phyloP scores from a whole-genome alignment of 1,140 invertebrate genomes.

The Leguminivora glycinivorella region DNA sequence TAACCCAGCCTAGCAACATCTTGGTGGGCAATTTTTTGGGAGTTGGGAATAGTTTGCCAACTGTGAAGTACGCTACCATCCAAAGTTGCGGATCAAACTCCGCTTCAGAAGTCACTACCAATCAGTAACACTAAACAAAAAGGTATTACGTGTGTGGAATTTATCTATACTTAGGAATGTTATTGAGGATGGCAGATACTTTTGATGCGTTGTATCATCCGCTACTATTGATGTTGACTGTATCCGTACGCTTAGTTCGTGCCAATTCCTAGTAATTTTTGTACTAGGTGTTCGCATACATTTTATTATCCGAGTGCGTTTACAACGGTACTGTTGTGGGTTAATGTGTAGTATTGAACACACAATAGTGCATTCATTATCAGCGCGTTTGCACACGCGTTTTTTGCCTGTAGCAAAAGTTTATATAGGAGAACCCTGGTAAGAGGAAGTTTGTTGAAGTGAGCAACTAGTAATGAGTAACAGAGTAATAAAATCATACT shows the following conservation, averaged over 20 bases:
- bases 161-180: too few species aligned
- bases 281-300: background rate
- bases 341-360: slow-evolving; percentile 23
- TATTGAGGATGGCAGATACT: too few species aligned
- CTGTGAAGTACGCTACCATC: too few species aligned
- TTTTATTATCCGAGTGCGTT: background rate
- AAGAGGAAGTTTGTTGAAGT: background rate
- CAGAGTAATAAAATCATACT: background rate
- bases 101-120: too few species aligned
- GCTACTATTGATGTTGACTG: background rate
- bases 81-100: too few species aligned
- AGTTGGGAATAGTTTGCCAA: too few species aligned
- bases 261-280: background rate
- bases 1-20: too few species aligned
- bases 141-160: too few species aligned
- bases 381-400: slow-evolving; percentile 15
- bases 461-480: background rate
- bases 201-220: too few species aligned
- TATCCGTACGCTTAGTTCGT: background rate
- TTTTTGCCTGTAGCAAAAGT: slow-evolving; percentile 15
- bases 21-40: too few species aligned
- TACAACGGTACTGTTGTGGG: background rate
- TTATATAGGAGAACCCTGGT: background rate
- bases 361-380: slow-evolving; percentile 28
- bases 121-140: too few species aligned